A percentile compares a stretch with the other conserved stretches of the same genome.
phyloP scores from a whole-genome alignment of 2,113 vertebrate genomes.

The Zapornia atra region DNA sequence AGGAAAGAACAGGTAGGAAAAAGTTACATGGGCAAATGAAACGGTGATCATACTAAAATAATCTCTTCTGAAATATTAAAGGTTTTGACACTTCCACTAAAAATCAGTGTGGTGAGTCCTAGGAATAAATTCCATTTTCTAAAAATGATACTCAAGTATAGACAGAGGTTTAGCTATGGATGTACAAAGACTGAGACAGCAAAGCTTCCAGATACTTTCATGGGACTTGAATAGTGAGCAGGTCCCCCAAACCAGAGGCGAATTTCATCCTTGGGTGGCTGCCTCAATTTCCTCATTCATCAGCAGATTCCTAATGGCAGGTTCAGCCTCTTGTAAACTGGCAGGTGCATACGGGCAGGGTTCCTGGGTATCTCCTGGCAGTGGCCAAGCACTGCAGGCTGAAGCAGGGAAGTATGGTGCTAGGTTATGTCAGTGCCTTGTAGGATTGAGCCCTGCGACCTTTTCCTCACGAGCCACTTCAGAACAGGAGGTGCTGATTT shows the following conservation, averaged over 20 bases:
- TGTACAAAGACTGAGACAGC: background rate
- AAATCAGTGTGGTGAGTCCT: background rate
- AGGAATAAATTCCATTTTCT: background rate
- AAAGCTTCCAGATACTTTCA: background rate
- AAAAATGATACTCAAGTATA: background rate
- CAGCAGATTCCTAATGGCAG: background rate
- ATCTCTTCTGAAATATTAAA: background rate
- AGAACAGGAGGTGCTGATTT: background rate
- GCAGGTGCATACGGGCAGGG: background rate
- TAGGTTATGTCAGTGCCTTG: background rate
- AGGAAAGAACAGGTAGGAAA: background rate
- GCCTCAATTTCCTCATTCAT: background rate
- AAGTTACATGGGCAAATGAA: background rate
- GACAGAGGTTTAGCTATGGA: background rate
- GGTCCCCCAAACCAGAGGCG: background rate
- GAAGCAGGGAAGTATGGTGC: background rate
- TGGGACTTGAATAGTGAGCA: background rate
- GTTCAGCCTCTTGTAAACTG: background rate
- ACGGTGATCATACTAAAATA: background rate
- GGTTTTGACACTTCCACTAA: background rate
- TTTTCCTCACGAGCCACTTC: background rate
- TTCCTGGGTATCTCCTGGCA: background rate
- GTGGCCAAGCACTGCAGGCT: background rate
- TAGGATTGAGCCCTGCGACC: rapidly evolving
- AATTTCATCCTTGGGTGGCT: background rate